Base-by-base conservation (phyloP, 23 tunicate species). In the Trididemnum clinides region DNA sequence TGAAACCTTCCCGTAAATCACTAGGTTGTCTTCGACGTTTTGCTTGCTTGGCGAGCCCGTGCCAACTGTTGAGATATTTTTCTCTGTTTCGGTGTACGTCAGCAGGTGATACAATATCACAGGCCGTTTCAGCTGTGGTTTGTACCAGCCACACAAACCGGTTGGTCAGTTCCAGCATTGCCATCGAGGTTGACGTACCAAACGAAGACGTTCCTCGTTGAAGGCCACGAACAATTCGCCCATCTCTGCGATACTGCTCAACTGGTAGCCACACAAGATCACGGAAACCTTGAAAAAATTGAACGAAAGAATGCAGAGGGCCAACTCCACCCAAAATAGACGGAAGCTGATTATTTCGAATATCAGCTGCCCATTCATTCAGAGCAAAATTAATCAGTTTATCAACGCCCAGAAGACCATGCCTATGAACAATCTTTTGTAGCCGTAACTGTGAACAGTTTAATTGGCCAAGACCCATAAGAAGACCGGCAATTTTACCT, bases 271-370 rank as follows among this genome's bases (percentile, higher is more conserved):
- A 88, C 0, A 97, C 72, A 31, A 97, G 72, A 51, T 97, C 99
- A 25, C 81, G 71, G 28, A 97, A 81, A 33, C 99, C 97, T 81
- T 85, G 87, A 57, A 88, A 85, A 21, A 97, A 80, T 66, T 96
- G 93, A 20, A 81, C 87, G 32, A 96, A 88, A 0, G 99, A 96
- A 72, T 96, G 88, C 65, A 96, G 33, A 12, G 99, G 99, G 4
- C 99, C 99, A 33, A 96, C 99, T 0, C 99, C 99, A 20, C 99
- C 97, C 63, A 96, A 72, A 33, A 96, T 91, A 12, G 89, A 80
- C 19, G 99, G 97, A 33, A 96, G 50, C 57, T 96, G 99, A 81
- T 96, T 96, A 35, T 81, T 85, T 32, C 83, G 72, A 25, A 96
- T 96, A 65, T 96, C 99, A 21, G 82, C 82, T 7, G 90, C 88